These are phyloP conservation scores for Anthopleura sola DNA, from an alignment of 64 coral and sea anemone species.

Conservation along the genomic window DNA sequence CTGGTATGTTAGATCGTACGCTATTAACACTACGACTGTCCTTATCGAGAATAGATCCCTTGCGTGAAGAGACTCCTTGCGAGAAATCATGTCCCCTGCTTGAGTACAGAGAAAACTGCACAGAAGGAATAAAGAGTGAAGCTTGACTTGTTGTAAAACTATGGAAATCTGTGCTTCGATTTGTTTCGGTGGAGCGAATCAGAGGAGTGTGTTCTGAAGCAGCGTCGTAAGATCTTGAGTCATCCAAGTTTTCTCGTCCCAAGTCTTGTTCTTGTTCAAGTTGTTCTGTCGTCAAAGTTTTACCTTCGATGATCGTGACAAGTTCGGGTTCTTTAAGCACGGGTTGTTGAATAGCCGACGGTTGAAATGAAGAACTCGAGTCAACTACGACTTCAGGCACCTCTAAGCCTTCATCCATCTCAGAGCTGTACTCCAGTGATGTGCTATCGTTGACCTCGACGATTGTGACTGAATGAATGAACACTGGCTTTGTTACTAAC, in stretches of 20 bases:
- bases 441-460: neutral
- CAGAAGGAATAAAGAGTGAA: slow-evolving; percentile 71
- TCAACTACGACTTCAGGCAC: neutral
- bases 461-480: neutral
- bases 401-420: neutral
- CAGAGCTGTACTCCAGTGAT: neutral
- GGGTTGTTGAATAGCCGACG: neutral
- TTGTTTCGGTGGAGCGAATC: slow-evolving; percentile 31
- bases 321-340: slow-evolving; percentile 58
- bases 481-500: neutral
- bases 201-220: slow-evolving; percentile 42
- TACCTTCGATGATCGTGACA: slow-evolving; percentile 50
- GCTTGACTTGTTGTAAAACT: slow-evolving; percentile 73
- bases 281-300: slow-evolving; percentile 57
- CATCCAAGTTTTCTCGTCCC: slow-evolving; percentile 19
- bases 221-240: slow-evolving; percentile 9
- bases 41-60: neutral
- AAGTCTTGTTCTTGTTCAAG: slow-evolving; percentile 55
- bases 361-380: neutral
- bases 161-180: slow-evolving; percentile 11
- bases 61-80: neutral
- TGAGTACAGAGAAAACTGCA: slow-evolving; percentile 77
- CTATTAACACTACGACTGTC: neutral
- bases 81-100: slow-evolving; percentile 30
- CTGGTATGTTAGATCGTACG: neutral